A percentile compares a stretch with the other conserved stretches of the same genome.
Evolutionary conservation across 2,113 vertebrate species (phyloP).

Genomic region (Aythya baeri): DNA sequence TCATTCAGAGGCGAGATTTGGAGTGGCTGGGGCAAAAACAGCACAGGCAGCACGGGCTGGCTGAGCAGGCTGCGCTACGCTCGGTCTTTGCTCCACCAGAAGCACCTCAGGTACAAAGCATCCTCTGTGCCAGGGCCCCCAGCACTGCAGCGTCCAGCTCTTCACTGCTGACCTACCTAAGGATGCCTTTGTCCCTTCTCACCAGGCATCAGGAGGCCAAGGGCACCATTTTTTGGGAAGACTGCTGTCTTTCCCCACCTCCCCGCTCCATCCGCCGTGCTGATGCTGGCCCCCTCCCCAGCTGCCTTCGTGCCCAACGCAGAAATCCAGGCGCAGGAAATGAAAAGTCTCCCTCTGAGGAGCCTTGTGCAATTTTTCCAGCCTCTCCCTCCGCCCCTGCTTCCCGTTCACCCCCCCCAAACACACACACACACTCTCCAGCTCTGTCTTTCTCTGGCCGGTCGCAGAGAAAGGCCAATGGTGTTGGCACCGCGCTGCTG

Average conservation of each 20-base stretch:
- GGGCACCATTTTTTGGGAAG: neutral
- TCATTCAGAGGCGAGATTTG: conserved; percentile 7
- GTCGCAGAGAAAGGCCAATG: neutral
- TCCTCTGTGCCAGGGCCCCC: neutral
- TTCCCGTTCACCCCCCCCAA: neutral
- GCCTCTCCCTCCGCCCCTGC: neutral
- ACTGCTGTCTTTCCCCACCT: neutral
- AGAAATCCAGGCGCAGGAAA: conserved; percentile 21
- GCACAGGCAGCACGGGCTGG: neutral
- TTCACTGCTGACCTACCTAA: neutral
- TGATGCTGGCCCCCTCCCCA: neutral
- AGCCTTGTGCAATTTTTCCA: conserved; percentile 15
- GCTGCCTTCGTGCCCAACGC: neutral
- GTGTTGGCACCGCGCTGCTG: conserved; percentile 35
- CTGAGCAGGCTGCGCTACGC: neutral
- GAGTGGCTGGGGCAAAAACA: neutral
- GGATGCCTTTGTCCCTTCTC: neutral
- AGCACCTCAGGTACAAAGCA: neutral
- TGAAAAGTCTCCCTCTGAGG: neutral
- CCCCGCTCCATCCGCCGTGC: neutral
- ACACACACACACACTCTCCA: neutral
- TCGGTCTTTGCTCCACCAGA: neutral
- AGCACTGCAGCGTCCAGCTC: neutral
- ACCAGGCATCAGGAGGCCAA: neutral
- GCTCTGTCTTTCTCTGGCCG: neutral